A percentile compares a stretch with the other conserved stretches of the same genome.
Conservation (phyloP, 2,797 vertebrate species). For the Ctenosaura bakeri region DNA sequence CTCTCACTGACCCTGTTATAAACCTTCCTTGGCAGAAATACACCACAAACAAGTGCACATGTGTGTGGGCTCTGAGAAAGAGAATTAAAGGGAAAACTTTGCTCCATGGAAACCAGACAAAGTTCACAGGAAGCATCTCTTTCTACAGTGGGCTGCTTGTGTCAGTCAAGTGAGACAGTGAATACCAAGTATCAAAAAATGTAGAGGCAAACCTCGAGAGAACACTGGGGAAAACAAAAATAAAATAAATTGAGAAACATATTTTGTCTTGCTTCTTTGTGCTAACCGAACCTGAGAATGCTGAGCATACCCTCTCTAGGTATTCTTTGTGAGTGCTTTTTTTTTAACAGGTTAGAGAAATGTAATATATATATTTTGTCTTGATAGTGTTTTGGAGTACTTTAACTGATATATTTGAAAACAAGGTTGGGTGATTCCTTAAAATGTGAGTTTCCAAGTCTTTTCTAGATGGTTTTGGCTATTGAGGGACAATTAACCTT, state of each 20-base stretch:
- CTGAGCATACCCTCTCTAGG: not conserved
- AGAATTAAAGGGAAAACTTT: conserved; percentile 61
- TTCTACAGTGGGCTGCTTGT: conserved; percentile 75
- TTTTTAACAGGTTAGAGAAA: not conserved
- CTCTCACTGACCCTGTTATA: not conserved
- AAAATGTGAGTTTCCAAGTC: no score
- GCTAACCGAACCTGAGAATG: not conserved
- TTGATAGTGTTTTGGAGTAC: not conserved
- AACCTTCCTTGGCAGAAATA: not conserved
- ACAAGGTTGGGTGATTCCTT: not conserved
- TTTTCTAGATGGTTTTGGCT: no score
- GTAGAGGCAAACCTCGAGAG: conserved; percentile 46
- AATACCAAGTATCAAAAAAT: conserved; percentile 72
- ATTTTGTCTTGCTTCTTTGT: not conserved
- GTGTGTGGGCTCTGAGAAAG: conserved; percentile 7
- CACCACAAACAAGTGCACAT: not conserved
- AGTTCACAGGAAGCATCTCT: conserved; percentile 60
- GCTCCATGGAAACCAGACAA: conserved; percentile 75
- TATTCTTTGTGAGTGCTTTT: not conserved
- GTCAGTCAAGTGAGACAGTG: conserved; percentile 72
- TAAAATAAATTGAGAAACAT: not conserved
- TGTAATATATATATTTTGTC: not conserved
- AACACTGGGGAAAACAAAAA: not conserved
- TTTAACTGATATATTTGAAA: not conserved
- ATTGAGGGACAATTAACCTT: no score